A percentile compares a stretch with the other conserved stretches of the same genome.
These are phyloP conservation scores for Plagiodera versicolora DNA, from an alignment of 2,888 invertebrate species.

Conservation along the genomic window DNA sequence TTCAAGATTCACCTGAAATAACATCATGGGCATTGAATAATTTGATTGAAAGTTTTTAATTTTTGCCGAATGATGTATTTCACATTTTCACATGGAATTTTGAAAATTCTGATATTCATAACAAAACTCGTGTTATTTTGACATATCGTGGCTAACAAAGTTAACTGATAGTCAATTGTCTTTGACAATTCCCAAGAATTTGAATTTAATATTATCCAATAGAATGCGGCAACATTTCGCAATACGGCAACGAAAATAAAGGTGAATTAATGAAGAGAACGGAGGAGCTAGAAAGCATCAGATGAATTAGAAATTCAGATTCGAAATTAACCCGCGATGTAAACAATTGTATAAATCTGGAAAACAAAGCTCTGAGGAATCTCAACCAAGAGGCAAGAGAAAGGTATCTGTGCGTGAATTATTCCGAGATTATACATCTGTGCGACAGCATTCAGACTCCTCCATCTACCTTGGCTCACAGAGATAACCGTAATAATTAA, in stretches of 20 bases:
- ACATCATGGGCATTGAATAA: too few species aligned
- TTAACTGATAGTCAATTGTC: too few species aligned
- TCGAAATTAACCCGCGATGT: constrained; percentile 56
- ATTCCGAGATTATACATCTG: constrained; percentile 53
- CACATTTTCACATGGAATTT: too few species aligned
- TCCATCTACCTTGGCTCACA: constrained; percentile 52
- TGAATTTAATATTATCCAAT: neutral
- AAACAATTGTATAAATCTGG: constrained; percentile 56
- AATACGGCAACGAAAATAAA: neutral
- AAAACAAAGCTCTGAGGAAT: constrained; percentile 52
- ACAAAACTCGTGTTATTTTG: too few species aligned
- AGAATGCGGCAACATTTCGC: neutral
- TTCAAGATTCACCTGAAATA: too few species aligned
- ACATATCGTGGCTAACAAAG: too few species aligned
- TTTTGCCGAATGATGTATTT: too few species aligned
- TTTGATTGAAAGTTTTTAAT: too few species aligned
- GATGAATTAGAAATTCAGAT: constrained; percentile 53
- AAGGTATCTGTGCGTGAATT: constrained; percentile 49
- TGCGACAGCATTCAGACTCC: constrained; percentile 44
- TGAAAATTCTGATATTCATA: too few species aligned
- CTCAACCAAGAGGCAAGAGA: constrained; percentile 49
- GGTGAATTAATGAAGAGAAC: neutral
- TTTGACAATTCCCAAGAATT: too few species aligned
- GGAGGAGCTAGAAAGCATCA: constrained; percentile 1
- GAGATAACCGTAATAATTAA: constrained; percentile 56